Conservation (phyloP, 2,797 vertebrate genomes). For the Paedocypris micromegethes region DNA sequence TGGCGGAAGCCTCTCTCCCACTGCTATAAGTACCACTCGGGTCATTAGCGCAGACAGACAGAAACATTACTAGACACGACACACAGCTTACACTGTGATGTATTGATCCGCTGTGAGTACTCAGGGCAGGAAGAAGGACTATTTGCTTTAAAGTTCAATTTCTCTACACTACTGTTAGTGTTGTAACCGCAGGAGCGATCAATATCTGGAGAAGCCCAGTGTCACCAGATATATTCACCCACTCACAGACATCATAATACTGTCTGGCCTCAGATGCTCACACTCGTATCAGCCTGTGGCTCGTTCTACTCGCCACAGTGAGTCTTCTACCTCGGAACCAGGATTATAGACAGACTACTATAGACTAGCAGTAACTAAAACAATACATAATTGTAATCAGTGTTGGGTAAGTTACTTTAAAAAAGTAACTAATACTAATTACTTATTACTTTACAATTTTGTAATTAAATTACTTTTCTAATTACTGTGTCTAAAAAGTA, state of each 20-base stretch:
- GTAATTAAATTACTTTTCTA: no score
- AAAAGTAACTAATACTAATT: no score
- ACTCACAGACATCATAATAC: conserved; percentile 74
- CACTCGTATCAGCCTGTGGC: background rate
- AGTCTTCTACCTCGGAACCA: conserved; percentile 34
- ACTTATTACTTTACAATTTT: no score
- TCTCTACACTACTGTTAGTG: conserved; percentile 67
- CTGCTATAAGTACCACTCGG: conserved; percentile 58
- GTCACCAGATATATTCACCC: conserved; percentile 68
- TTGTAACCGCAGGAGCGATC: conserved; percentile 63
- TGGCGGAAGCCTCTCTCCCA: conserved; percentile 54
- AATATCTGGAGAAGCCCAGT: conserved; percentile 65
- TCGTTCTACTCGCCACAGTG: conserved; percentile 3
- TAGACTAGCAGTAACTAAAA: no score
- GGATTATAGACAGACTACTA: no score
- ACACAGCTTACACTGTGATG: conserved; percentile 49
- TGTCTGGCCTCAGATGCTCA: conserved; percentile 6
- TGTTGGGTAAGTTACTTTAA: no score
- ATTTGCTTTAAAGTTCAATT: conserved; percentile 76
- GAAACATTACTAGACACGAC: conserved; percentile 59
- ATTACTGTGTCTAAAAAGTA: no score
- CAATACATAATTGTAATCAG: no score
- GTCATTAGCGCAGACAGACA: conserved; percentile 64
- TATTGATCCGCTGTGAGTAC: conserved; percentile 62
- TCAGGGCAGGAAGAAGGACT: conserved; percentile 67